Percentiles rank a stretch among this genome's conserved stretches.
Conservation (phyloP, 1,140 invertebrate genomes). For the Adoxophyes honmai region DNA sequence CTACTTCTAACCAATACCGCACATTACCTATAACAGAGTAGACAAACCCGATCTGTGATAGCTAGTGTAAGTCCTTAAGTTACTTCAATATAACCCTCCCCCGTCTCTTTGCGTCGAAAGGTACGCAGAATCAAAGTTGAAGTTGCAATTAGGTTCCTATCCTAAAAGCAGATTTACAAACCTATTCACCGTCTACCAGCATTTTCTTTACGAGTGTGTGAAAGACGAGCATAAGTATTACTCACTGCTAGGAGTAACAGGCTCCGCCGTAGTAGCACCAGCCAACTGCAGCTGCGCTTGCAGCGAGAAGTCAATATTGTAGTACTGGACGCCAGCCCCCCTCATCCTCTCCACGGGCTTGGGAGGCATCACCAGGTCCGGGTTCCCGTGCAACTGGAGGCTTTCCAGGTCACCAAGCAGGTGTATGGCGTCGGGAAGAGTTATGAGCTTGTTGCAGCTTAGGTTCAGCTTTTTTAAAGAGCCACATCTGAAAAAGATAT, state of each 20-base stretch:
- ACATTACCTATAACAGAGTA: too few species aligned
- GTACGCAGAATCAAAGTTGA: too few species aligned
- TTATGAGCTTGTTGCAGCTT: conserved; percentile 95
- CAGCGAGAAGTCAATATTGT: conserved; percentile 99
- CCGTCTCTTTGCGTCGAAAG: too few species aligned
- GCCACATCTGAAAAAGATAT: conserved; percentile 87
- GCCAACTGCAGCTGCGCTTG: conserved; percentile 95
- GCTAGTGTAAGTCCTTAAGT: too few species aligned
- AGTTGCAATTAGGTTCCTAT: too few species aligned
- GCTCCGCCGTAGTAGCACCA: conserved; percentile 90
- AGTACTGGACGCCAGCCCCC: conserved; percentile 94
- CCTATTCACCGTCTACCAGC: too few species aligned
- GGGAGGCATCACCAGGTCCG: conserved; percentile 97
- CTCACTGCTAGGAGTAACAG: conserved; percentile 82
- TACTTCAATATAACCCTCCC: too few species aligned
- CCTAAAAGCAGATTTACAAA: too few species aligned
- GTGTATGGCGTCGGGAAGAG: conserved; percentile 98
- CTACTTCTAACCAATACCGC: too few species aligned
- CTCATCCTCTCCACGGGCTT: conserved; percentile 91
- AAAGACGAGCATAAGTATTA: conserved; percentile 25
- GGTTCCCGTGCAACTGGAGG: conserved; percentile 95
- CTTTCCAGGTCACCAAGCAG: conserved; percentile 93
- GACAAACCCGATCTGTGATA: too few species aligned
- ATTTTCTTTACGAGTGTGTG: too few species aligned
- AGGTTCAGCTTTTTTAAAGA: conserved; percentile 96